These are phyloP conservation scores for Cheiracanthium punctorium DNA, from an alignment of 2,888 invertebrate species.

Conservation along the genomic window DNA sequence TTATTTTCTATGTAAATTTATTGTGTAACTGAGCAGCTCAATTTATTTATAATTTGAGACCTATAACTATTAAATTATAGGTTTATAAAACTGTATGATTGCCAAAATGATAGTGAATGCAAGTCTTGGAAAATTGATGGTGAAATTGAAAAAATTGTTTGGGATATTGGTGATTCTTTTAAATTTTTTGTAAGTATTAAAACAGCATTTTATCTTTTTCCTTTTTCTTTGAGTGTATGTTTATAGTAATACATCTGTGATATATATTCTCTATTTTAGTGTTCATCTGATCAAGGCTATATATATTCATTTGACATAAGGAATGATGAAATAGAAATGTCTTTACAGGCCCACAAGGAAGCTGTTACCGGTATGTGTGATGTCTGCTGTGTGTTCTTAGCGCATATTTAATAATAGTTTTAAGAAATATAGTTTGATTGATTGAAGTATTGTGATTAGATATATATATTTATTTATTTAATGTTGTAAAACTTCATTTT, in stretches of 20 bases:
- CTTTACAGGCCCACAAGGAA: constrained; percentile 85
- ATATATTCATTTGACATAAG: constrained; percentile 86
- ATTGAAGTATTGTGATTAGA: too few species aligned
- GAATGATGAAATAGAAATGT: constrained; percentile 82
- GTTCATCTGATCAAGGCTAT: constrained; percentile 80
- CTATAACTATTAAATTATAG: constrained; percentile 77
- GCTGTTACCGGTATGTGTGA: constrained; percentile 88
- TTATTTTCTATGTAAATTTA: too few species aligned
- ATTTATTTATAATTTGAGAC: too few species aligned
- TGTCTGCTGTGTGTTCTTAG: neutral
- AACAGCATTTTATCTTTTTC: too few species aligned
- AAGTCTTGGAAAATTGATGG: constrained; percentile 85
- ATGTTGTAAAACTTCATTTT: too few species aligned
- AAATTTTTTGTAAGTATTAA: constrained; percentile 83
- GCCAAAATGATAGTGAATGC: constrained; percentile 80
- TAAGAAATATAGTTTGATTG: too few species aligned
- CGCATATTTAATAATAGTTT: too few species aligned
- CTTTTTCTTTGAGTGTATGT: neutral
- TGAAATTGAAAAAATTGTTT: constrained; percentile 90
- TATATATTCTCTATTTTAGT: constrained; percentile 75
- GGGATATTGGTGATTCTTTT: constrained; percentile 88
- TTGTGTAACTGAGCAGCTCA: too few species aligned
- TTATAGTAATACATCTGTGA: neutral
- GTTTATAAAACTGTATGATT: constrained; percentile 86
- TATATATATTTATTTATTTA: too few species aligned